phyloP scores from a whole-genome alignment of 2,888 invertebrate genomes.

The Seira sanloemensis region DNA sequence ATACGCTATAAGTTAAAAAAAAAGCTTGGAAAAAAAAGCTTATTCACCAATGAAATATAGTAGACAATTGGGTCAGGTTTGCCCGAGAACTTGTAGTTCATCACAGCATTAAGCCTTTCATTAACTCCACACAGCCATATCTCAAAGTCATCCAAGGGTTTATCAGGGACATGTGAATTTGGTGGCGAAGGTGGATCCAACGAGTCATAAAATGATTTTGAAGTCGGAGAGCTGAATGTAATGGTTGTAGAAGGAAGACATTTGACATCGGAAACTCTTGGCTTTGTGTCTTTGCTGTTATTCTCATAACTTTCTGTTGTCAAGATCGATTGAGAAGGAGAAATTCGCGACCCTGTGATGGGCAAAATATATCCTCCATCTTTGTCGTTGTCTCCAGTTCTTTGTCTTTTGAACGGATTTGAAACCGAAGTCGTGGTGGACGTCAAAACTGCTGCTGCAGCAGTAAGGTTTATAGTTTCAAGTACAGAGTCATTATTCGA shows the following conservation, averaged over 20 bases:
- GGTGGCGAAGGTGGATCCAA: background rate
- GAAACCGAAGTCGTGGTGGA: background rate
- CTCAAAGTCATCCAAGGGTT: slow-evolving; percentile 78
- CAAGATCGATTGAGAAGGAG: no score
- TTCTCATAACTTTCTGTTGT: background rate
- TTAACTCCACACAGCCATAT: slow-evolving; percentile 87
- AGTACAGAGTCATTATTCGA: background rate
- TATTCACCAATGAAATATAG: slow-evolving; percentile 82
- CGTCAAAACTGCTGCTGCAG: background rate
- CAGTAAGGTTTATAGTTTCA: background rate
- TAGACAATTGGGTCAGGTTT: slow-evolving; percentile 83
- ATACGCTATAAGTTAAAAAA: background rate
- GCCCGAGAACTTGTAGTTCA: slow-evolving; percentile 83
- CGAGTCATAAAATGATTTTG: background rate
- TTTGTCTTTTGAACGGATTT: background rate
- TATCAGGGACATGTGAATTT: background rate
- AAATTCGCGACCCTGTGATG: no score
- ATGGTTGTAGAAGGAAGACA: background rate
- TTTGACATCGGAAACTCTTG: background rate
- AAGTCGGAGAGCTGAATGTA: background rate
- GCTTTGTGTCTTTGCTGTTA: background rate
- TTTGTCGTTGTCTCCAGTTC: background rate
- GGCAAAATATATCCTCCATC: no score
- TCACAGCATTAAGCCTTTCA: slow-evolving; percentile 85
- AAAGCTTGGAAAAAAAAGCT: slow-evolving; percentile 46